Base-by-base conservation (phyloP, 2,797 vertebrate genomes). In the Percopsis omiscomaycus region DNA sequence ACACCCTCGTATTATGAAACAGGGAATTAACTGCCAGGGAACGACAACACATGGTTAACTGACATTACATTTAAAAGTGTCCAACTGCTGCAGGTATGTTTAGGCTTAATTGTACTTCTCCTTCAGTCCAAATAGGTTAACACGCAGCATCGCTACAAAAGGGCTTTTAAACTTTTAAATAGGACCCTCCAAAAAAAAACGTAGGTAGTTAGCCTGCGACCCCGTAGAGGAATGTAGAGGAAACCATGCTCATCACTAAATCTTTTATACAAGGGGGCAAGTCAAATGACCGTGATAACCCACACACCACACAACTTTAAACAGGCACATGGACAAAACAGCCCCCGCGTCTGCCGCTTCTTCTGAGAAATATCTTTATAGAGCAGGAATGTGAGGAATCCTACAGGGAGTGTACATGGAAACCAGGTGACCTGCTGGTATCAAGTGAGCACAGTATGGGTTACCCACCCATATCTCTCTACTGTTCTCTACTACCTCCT, bases 351-450 rank as follows among this genome's bases (percentile, higher is more conserved):
- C 74, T 83, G 69, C 54, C 44, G 46, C 74, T 77, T 74, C 74
- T 61, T 77, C 66, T 61, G 53, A 77, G 69, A 70, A 79, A 80
- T 68, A 68, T 75, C 56, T 82, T 70, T 51, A 71, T 66, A 59
- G 75, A 72, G 67, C 22, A 70, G 79, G 89, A 86, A 90, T 91
- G 87, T 70, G 62, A 81, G 65, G 85, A 89, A 90, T 90, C 81
- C 83, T 50, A 57, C 55, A 61, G 71, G 81, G 80, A 83, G 84
- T 72, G 82, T 81, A 82, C 72, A 6, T 37, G 61, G 74, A 50
- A 47, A 75, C 74, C 79, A 86, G 84, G 88, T 88, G 80, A 89
- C 79, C 83, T 72, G 68, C 73, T 59, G 8, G 45, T 57, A 75
- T 67, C 64, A 60, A 56, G 46, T 47, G 64, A 66, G 66, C 42